Base-by-base conservation (phyloP, 2,888 invertebrate genomes). In the Mythimna pallens region DNA sequence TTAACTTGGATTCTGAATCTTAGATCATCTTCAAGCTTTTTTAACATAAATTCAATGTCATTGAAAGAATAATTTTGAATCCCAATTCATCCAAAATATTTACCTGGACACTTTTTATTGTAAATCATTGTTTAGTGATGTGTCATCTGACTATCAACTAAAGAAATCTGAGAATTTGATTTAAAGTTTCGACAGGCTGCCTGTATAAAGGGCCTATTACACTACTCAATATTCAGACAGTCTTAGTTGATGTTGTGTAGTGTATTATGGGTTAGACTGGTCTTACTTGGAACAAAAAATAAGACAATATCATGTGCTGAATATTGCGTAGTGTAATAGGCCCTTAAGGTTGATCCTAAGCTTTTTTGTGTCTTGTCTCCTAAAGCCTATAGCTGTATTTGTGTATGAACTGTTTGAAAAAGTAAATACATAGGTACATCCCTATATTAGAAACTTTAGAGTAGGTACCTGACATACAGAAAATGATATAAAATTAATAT, bases 1-100 rank as follows among this genome's bases (percentile, higher is more conserved):
- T 64, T 40, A 52, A 57, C 6, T 52, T 55, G 10, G 61, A 54
- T 77, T 77, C 12, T 12, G 30, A 77, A 36, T 61, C 0, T 30
- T 54, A 22, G 4, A 47, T 34, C 9, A 52, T 14, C 6, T 25
- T 10, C 9, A 36, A 25, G 12, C 6, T 55, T 30, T 55, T 36
- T 0, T 40, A 30, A 73, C 1, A 40, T 25, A 25, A 22, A 30
- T 4, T 47, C 6, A 36, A 17, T 12, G 4, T 0, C 3, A 47
- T 47, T 17, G 1, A 4, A n/a, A 8, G 22, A 55, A 1, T 25
- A 47, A 25, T 6, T 63, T 61, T 17, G 61, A 34, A 73, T 54
- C 14, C 17, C 34, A 63, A 17, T n/a, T 34, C 17, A 5, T 12
- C 22, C 12, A 54, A 36, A 54, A 17, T 47, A 47, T 47, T 47